Evolutionary conservation across 2,888 invertebrate species (phyloP).

Genomic region (Gasteruption jaculator): DNA sequence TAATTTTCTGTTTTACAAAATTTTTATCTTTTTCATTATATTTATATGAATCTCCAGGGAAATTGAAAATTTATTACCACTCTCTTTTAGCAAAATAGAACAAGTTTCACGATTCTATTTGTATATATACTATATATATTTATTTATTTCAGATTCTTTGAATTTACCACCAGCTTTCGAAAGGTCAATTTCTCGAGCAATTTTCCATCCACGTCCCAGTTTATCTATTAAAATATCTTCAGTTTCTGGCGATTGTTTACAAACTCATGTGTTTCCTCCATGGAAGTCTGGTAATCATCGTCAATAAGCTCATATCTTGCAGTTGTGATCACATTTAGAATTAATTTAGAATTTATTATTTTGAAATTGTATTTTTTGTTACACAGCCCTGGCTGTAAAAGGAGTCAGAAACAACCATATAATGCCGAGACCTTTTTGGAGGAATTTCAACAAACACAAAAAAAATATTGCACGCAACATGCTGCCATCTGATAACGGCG

Average conservation of each 20-base stretch:
- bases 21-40: too few species aligned
- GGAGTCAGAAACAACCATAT: slow-evolving; percentile 28
- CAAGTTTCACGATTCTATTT: too few species aligned
- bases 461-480: slow-evolving; percentile 10
- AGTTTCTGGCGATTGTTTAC: slow-evolving; percentile 26
- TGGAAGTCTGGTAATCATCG: slow-evolving; percentile 39
- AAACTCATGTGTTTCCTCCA: slow-evolving; percentile 36
- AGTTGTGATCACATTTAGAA: slow-evolving; percentile 3
- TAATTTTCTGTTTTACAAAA: slow-evolving; percentile 11
- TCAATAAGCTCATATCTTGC: not conserved
- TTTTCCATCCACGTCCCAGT: slow-evolving; percentile 39
- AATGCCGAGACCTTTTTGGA: slow-evolving; percentile 38
- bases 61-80: not conserved
- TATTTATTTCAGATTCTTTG: slow-evolving; percentile 33
- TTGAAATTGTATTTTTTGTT: not conserved
- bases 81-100: too few species aligned
- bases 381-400: slow-evolving; percentile 27
- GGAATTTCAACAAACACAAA: slow-evolving; percentile 20
- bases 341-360: not conserved
- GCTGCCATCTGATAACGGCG: slow-evolving; percentile 11
- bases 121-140: too few species aligned
- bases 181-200: slow-evolving; percentile 44
- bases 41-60: not conserved
- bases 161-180: slow-evolving; percentile 47
- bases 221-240: slow-evolving; percentile 35